These are phyloP conservation scores for Prietella phreatophila DNA, from an alignment of 2,113 vertebrate species.

Conservation along the genomic window DNA sequence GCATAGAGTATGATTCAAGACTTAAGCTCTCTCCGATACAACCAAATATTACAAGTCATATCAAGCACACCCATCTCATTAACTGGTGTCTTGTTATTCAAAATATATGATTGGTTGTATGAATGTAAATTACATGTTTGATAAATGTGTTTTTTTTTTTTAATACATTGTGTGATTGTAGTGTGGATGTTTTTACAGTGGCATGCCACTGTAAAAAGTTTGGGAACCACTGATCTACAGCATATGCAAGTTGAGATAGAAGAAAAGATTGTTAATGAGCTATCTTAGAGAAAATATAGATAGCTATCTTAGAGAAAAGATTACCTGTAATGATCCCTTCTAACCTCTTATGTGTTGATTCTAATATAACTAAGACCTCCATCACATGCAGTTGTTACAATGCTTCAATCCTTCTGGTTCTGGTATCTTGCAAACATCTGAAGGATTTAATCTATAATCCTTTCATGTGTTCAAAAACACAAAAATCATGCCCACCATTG, in stretches of 20 bases:
- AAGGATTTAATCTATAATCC: background rate
- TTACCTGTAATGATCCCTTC: conserved; percentile 19
- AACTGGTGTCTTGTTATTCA: too few species aligned
- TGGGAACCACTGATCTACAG: background rate
- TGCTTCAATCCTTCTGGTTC: background rate
- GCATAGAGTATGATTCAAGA: too few species aligned
- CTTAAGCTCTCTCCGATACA: too few species aligned
- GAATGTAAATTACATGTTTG: too few species aligned
- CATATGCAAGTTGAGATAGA: background rate
- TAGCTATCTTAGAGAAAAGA: background rate
- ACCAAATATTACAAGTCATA: too few species aligned
- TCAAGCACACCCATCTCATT: too few species aligned
- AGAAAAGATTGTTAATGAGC: background rate
- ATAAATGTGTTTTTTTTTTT: too few species aligned
- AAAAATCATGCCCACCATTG: background rate
- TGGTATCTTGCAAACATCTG: background rate
- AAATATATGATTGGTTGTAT: too few species aligned
- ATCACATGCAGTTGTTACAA: conserved; percentile 3
- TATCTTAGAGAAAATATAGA: background rate
- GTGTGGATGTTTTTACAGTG: too few species aligned
- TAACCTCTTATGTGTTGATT: background rate
- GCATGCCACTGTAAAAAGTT: too few species aligned
- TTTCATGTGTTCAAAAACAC: background rate
- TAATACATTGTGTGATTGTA: too few species aligned
- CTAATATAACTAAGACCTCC: background rate